Evolutionary conservation across 2,797 vertebrate species (phyloP).

Genomic region (Urosaurus nigricauda): DNA sequence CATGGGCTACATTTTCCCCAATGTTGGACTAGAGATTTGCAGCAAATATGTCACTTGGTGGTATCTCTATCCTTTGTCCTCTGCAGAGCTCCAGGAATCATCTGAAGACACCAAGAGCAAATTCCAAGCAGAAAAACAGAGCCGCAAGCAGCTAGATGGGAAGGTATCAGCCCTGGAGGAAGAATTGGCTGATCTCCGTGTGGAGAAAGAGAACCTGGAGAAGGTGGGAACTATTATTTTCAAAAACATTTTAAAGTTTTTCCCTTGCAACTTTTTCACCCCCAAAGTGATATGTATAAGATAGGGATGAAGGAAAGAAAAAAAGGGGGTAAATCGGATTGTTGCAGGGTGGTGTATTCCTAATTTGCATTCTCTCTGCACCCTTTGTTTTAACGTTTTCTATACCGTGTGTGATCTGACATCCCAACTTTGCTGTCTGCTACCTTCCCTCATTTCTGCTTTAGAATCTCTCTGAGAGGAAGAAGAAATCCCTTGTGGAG

Average conservation of each 20-base stretch:
- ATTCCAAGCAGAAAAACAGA: constrained; percentile 89
- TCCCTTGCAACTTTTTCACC: background rate
- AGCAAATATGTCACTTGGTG: background rate
- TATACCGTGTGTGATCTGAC: no score
- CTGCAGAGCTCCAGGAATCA: constrained; percentile 86
- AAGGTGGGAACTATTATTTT: constrained; percentile 74
- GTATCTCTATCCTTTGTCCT: background rate
- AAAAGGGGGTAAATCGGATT: background rate
- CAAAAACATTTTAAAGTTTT: background rate
- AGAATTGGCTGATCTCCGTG: constrained; percentile 87
- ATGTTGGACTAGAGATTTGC: background rate
- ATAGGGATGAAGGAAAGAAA: no score
- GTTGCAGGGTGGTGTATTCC: background rate
- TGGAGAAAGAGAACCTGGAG: constrained; percentile 89
- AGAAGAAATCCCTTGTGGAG: constrained; percentile 89
- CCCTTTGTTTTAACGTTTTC: no score
- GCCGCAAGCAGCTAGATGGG: constrained; percentile 86
- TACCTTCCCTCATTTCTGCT: constrained; percentile 10
- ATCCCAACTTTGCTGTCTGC: no score
- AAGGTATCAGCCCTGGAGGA: constrained; percentile 86
- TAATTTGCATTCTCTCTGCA: background rate
- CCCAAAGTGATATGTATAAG: background rate
- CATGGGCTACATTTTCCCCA: no score
- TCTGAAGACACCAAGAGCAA: constrained; percentile 82
- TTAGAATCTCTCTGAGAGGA: constrained; percentile 90